Conservation (phyloP, 2,888 invertebrate species). For the Aromia moschata region DNA sequence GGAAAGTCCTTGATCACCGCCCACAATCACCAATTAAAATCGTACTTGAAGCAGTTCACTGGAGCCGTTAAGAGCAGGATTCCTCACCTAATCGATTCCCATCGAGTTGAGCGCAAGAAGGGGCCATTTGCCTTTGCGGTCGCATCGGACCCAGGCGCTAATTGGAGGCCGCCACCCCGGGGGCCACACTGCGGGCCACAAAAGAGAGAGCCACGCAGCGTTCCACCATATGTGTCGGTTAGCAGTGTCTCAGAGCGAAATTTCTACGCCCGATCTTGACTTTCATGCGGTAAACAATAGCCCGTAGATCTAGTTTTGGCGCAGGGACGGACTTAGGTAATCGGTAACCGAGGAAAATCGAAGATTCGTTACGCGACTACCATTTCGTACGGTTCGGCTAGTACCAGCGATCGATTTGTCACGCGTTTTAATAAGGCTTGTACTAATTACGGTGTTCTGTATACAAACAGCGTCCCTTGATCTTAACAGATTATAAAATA, state of each 20-base stretch:
- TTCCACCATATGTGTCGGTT: slow-evolving; percentile 30
- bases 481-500: background rate
- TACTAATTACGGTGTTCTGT: background rate
- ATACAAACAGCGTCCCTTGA: background rate
- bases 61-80: too few species aligned
- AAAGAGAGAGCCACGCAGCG: slow-evolving; percentile 15
- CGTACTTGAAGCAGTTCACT: too few species aligned
- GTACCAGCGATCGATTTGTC: background rate
- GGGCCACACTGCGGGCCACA: background rate
- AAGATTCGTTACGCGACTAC: background rate
- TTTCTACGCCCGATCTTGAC: slow-evolving; percentile 43
- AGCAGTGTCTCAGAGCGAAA: slow-evolving; percentile 41
- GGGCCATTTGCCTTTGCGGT: background rate
- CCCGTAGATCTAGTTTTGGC: slow-evolving; percentile 11
- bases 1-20: too few species aligned
- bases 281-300: slow-evolving; percentile 32
- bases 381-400: background rate
- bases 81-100: background rate
- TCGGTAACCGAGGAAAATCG: background rate
- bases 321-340: slow-evolving; percentile 1
- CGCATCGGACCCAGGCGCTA: background rate
- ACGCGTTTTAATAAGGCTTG: background rate
- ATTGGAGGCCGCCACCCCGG: background rate
- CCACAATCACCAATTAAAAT: too few species aligned
- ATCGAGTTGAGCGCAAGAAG: background rate